Evolutionary conservation across 2,888 invertebrate genomes (phyloP), one percentile per base, ranked within the genome.

Genomic region (Agrenia bidenticulata): DNA sequence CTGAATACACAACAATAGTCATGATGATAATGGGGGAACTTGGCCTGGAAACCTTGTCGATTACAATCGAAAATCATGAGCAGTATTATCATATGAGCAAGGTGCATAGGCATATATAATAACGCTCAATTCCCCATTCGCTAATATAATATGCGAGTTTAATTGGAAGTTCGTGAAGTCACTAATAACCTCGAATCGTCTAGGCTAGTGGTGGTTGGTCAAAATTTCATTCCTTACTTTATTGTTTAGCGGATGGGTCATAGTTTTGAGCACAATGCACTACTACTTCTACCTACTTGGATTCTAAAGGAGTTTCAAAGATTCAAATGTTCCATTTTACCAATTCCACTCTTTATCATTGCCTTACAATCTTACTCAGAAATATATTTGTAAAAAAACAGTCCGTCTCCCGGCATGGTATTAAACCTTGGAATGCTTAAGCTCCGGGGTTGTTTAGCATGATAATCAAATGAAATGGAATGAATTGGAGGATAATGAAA

Each of bases 131-230:
- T 21, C n/a, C 15, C 7, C 39, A 39, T 39, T 45, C n/a, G 66
- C 66, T 66, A 69, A 64, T 64, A 63, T 62, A 66, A 66, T 66
- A 66, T 69, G 64, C 63, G 66, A 63, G 66, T 69, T 69, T 69
- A 69, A 69, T 66, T 69, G 64, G 64, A 59, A 69, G 69, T 69
- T 69, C 69, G 69, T 69, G 69, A 69, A 69, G 63, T 58, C 58
- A 64, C 69, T 69, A 69, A 69, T 69, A 69, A 69, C 66, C 65
- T 66, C 65, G 57, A 32, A 32, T 4, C 11, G 5, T 32, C 32
- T 32, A 32, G 11, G 32, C 32, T 11, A 7, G 11, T 32, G 32
- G 4, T 32, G 5, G 5, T 32, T 32, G 32, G 32, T 32, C 32
- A 32, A 11, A 32, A 11, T 4, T 7, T 7, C 5, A 32, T 7